Evolutionary conservation across 2,888 invertebrate genomes (phyloP), one percentile per base, ranked within the genome.

Genomic region (Parascotia fuliginaria): DNA sequence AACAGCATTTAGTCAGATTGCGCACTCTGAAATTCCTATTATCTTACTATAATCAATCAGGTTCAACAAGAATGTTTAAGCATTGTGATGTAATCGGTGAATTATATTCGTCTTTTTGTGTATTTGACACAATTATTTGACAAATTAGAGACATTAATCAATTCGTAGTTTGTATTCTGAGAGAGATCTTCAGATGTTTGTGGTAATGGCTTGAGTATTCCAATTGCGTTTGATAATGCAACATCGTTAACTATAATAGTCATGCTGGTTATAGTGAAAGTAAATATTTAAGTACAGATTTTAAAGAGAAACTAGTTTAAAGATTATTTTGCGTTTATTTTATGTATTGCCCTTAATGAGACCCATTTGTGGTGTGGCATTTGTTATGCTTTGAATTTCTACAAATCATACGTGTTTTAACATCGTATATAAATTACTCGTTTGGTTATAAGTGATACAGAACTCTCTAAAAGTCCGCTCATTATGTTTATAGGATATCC

Each of bases 1-100:
- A 70, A 65, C 55, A 58, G 42, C 64, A 55, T 71, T 70, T 67
- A 70, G 59, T 49, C 61, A 67, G 75, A 71, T 70, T 65, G 70
- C 62, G 62, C 61, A 63, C 16, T 70, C 15, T 33, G 34, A 33
- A 40, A 33, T 33, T 33, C 15, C 43, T n/a, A 49, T 49, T 49
- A 49, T 43, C 15, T 53, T 16, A 50, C 44, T 42, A 56, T 69
- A 62, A 67, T 67, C 66, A 69, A 62, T 69, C 66, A 65, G 70
- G 34, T 61, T 55, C 49, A 61, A 68, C 65, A 46, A 49, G 56
- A 65, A 65, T 54, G 33, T 61, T 65, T 56, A 52, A 47, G 32
- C 46, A 55, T 62, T 60, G 56, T 62, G 34, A 43, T 52, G 41
- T 66, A 55, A 69, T 60, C 46, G 48, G 33, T 49, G 55, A 55